phyloP scores from a whole-genome alignment of 2,888 invertebrate genomes.

The Plebejus anna region DNA sequence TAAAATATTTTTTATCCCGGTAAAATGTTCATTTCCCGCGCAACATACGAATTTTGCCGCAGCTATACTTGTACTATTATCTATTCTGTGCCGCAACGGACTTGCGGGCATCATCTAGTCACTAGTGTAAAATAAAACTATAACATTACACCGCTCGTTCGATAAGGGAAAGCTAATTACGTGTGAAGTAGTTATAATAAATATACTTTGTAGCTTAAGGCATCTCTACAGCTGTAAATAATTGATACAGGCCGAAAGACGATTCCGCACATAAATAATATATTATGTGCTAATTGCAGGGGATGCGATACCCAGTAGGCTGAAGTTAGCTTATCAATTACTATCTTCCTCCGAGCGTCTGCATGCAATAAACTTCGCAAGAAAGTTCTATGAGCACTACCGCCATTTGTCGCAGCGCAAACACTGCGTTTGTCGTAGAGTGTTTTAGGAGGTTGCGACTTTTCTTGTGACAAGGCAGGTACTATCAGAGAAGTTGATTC shows the following conservation, averaged over 20 bases:
- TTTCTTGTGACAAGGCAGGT: neutral
- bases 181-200: constrained; percentile 56
- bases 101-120: no score
- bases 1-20: no score
- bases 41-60: no score
- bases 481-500: no score
- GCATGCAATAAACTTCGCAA: neutral
- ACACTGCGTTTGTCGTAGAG: neutral
- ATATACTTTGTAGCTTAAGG: constrained; percentile 49
- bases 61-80: no score
- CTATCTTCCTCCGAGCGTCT: constrained; percentile 39
- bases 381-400: neutral
- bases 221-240: constrained; percentile 53
- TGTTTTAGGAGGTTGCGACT: neutral
- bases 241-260: constrained; percentile 59
- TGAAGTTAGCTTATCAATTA: constrained; percentile 44
- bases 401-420: neutral
- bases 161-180: neutral
- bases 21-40: no score
- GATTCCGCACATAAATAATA: constrained; percentile 53
- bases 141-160: neutral
- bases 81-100: no score
- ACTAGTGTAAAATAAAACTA: no score
- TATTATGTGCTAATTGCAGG: constrained; percentile 57
- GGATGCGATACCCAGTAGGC: constrained; percentile 57